These are phyloP conservation scores for Menidia menidia DNA, from an alignment of 2,797 vertebrate species.

Conservation along the genomic window DNA sequence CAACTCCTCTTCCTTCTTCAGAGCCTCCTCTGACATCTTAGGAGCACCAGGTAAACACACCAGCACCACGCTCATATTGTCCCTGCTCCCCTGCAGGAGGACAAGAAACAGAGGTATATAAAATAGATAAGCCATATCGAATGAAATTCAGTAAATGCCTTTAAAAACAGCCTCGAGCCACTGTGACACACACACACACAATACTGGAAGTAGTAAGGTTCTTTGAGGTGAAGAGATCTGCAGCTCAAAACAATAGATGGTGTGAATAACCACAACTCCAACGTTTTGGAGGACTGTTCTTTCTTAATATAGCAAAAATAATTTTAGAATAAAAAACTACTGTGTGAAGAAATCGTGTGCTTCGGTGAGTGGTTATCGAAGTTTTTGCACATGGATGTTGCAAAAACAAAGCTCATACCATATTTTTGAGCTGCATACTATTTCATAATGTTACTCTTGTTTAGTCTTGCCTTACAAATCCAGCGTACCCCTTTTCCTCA, in stretches of 20 bases:
- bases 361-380: not conserved
- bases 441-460: conserved; percentile 8
- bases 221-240: too few species aligned
- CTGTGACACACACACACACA: not conserved
- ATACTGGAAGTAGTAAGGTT: too few species aligned
- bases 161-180: not conserved
- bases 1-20: conserved; percentile 95
- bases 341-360: not conserved
- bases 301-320: too few species aligned
- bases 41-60: conserved; percentile 97
- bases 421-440: not conserved
- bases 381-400: not conserved
- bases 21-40: conserved; percentile 94
- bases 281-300: not conserved
- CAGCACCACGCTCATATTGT: conserved; percentile 99
- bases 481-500: conserved; percentile 6
- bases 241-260: too few species aligned
- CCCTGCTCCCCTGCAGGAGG: conserved; percentile 92
- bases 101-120: not conserved
- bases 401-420: too few species aligned
- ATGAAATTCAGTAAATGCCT: not conserved
- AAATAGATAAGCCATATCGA: not conserved
- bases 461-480: conserved; percentile 18
- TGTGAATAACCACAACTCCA: too few species aligned
- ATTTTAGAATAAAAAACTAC: not conserved